These are phyloP conservation scores for Centruroides sculpturatus DNA, from an alignment of 1,140 invertebrate species.

Conservation along the genomic window DNA sequence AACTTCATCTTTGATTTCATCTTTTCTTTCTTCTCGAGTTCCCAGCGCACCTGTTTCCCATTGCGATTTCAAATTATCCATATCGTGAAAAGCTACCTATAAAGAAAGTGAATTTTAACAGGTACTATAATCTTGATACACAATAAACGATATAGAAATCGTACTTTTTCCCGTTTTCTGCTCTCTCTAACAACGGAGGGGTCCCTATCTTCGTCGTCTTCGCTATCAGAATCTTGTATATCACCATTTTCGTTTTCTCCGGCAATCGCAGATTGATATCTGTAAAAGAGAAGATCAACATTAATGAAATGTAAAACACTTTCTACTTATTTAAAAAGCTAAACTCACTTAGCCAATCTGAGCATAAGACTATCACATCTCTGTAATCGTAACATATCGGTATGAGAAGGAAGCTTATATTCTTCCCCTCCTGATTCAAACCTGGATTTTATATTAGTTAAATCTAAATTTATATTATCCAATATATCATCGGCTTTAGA, in stretches of 20 bases:
- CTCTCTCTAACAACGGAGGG: slow-evolving; percentile 14
- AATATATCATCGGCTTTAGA: slow-evolving; percentile 73
- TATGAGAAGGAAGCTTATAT: slow-evolving; percentile 41
- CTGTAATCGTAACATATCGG: slow-evolving; percentile 43
- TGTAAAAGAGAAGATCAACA: not conserved
- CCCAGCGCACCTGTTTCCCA: slow-evolving; percentile 32
- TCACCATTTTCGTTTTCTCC: slow-evolving; percentile 23
- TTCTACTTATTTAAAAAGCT: not conserved
- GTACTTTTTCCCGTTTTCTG: slow-evolving; percentile 26
- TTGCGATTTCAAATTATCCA: slow-evolving; percentile 51
- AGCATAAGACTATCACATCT: slow-evolving; percentile 59
- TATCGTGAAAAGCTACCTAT: slow-evolving; percentile 62
- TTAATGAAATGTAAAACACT: not conserved
- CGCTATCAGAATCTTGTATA: slow-evolving; percentile 16
- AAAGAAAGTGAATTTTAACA: slow-evolving; percentile 38
- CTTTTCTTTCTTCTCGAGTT: slow-evolving; percentile 41
- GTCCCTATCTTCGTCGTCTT: slow-evolving; percentile 18
- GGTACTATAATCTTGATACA: not conserved
- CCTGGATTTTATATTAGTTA: slow-evolving; percentile 58
- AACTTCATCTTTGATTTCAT: slow-evolving; percentile 71
- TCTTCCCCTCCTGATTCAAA: slow-evolving; percentile 43
- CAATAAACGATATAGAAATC: not conserved
- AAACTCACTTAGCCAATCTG: slow-evolving; percentile 57
- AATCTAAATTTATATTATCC: slow-evolving; percentile 46
- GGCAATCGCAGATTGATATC: slow-evolving; percentile 17